Evolutionary conservation across 2,888 invertebrate genomes (phyloP), one percentile per base, ranked within the genome.

Genomic region (Eudasyphora cyanicolor): DNA sequence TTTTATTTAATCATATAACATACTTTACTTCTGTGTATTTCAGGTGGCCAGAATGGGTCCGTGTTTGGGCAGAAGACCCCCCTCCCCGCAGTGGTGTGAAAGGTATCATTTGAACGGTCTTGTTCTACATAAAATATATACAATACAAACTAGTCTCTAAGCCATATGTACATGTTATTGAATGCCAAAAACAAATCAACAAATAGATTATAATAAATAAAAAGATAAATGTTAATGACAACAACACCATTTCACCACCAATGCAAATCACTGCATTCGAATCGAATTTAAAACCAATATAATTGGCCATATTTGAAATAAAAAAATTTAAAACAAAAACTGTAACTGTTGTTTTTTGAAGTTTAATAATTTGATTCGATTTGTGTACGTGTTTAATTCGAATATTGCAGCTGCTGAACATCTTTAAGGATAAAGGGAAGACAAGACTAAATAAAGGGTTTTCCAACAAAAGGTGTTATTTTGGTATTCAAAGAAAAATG

Each of bases 161-260:
- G 67, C 35, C 67, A 67, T 67, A 67, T 67, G 67, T 67, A 67
- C 67, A 67, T 67, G 67, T 67, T 67, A 67, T 67, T 67, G 67
- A 67, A 67, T 67, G 35, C 67, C 67, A 67, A 67, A 67, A 64
- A 64, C 21, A 67, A 60, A 29, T 29, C 27, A 60, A 27, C 21
- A 60, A 67, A 67, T 38, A 42, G 38, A 24, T 67, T 67, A 42
- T 38, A 42, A 67, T 38, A 42, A 67, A 67, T 38, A 42, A 67
- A 60, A 67, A 67, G 21, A 67, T 67, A 67, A 67, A 67, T 67
- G 67, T 67, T 67, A 67, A 67, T 19, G 14, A 60, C 60, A 60
- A 60, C 21, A 60, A 60, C 27, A 57, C 24, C 24, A 57, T 24
- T 49, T 49, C 27, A 60, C 60, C 57, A 57, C 24, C 60, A 60